phyloP scores from a whole-genome alignment of 2,797 vertebrate genomes.

The Poecilia wingei region DNA sequence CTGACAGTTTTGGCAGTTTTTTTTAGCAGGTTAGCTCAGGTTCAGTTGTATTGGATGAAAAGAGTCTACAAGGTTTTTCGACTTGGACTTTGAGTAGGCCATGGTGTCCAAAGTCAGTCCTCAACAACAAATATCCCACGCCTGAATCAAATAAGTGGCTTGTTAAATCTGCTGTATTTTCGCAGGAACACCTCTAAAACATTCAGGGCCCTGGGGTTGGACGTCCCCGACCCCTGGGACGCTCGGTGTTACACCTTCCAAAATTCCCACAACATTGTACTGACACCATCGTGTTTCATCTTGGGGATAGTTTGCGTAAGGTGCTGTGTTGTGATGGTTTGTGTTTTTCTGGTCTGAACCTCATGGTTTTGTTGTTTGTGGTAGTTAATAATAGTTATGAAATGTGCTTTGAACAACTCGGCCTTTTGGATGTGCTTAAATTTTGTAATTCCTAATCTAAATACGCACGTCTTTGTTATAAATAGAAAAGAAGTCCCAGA shows the following conservation, averaged over 20 bases:
- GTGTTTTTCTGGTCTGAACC: background rate
- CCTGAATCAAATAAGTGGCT: background rate
- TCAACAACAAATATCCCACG: background rate
- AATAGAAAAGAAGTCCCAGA: slow-evolving; percentile 12
- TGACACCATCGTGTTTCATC: background rate
- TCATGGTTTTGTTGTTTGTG: background rate
- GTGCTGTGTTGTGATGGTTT: background rate
- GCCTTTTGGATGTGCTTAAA: slow-evolving; percentile 6
- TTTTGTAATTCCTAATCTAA: slow-evolving; percentile 44
- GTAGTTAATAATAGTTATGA: background rate
- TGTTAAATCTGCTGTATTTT: background rate
- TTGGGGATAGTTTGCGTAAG: background rate
- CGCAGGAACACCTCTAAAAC: background rate
- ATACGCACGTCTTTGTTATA: slow-evolving; percentile 34
- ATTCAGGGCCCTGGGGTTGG: background rate
- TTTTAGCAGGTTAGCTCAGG: background rate
- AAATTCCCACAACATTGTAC: background rate
- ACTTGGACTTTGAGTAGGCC: background rate
- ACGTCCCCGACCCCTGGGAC: background rate
- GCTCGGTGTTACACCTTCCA: background rate
- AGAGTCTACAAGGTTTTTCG: background rate
- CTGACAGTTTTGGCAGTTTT: background rate
- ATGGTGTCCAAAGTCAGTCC: background rate
- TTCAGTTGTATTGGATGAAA: background rate
- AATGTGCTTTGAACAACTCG: background rate